Percentiles rank a stretch among this genome's conserved stretches.
These are phyloP conservation scores for Acrobasis consociella DNA, from an alignment of 2,888 invertebrate genomes.

Conservation along the genomic window DNA sequence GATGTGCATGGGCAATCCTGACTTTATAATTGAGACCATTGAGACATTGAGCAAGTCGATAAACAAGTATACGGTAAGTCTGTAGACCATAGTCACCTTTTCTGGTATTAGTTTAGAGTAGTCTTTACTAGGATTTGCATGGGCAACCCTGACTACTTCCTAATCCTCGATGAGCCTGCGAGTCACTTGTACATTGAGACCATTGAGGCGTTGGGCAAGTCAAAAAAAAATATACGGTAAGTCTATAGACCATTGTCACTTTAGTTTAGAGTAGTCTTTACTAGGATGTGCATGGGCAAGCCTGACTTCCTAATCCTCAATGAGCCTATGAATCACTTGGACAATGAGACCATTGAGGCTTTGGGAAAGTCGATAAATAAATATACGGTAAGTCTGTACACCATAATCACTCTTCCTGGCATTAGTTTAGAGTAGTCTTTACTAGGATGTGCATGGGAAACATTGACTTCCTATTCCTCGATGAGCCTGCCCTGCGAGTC, in stretches of 20 bases:
- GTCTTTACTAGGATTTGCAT: constrained; percentile 98
- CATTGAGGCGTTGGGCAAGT: constrained; percentile 98
- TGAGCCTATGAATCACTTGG: too few relatives aligned
- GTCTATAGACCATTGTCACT: too few relatives aligned
- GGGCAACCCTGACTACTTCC: constrained; percentile 97
- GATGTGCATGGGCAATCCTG: too few relatives aligned
- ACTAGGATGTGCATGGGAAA: constrained; percentile 96
- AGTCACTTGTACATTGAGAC: constrained; percentile 99
- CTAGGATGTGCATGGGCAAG: constrained; percentile 95
- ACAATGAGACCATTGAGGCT: constrained; percentile 94
- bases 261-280: too few relatives aligned
- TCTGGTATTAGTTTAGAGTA: constrained; percentile 96
- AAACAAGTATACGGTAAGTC: constrained; percentile 91
- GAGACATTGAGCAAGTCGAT: too few relatives aligned
- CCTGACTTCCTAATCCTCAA: too few relatives aligned
- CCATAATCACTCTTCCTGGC: constrained; percentile 71
- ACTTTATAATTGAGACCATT: too few relatives aligned
- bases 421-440: constrained; percentile 98
- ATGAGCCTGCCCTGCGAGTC: constrained; percentile 99
- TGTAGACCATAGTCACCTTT: not conserved
- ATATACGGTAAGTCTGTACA: constrained; percentile 87
- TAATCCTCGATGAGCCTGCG: constrained; percentile 98
- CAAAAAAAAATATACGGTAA: constrained; percentile 93
- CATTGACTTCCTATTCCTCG: constrained; percentile 99
- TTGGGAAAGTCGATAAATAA: constrained; percentile 55